phyloP scores from a whole-genome alignment of 2,888 invertebrate species.

The Frankliniella fusca region DNA sequence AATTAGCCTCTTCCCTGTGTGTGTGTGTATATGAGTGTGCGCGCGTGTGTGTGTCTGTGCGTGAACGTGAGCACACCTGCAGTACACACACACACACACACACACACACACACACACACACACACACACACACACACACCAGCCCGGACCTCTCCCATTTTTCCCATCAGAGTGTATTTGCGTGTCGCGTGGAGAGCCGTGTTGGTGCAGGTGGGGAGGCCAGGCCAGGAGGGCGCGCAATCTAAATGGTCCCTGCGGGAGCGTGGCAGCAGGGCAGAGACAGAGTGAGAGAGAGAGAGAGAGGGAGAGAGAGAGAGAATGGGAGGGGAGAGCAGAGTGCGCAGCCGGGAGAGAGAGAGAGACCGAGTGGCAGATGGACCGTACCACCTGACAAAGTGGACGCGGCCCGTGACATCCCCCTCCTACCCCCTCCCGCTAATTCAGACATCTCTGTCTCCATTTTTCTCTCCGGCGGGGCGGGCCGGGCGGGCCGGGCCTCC shows the following conservation, averaged over 20 bases:
- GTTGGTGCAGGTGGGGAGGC: background rate
- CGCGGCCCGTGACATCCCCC: background rate
- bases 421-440: too few relatives aligned
- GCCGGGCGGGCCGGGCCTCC: too few relatives aligned
- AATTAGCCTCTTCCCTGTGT: background rate
- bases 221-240: background rate
- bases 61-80: too few relatives aligned
- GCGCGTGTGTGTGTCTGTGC: too few relatives aligned
- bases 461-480: too few relatives aligned
- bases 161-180: conserved; percentile 19
- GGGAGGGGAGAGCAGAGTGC: background rate
- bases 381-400: background rate
- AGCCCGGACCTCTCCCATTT: background rate
- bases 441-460: too few relatives aligned
- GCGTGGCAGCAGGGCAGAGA: background rate
- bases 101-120: too few relatives aligned
- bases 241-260: conserved; percentile 4
- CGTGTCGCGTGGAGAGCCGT: background rate
- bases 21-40: background rate
- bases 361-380: background rate
- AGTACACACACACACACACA: too few relatives aligned
- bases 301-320: background rate
- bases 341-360: background rate
- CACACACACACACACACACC: too few relatives aligned
- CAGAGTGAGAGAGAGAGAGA: background rate